These are phyloP conservation scores for Buphagus erythrorhynchus DNA, from an alignment of 2,797 vertebrate genomes.

Conservation along the genomic window DNA sequence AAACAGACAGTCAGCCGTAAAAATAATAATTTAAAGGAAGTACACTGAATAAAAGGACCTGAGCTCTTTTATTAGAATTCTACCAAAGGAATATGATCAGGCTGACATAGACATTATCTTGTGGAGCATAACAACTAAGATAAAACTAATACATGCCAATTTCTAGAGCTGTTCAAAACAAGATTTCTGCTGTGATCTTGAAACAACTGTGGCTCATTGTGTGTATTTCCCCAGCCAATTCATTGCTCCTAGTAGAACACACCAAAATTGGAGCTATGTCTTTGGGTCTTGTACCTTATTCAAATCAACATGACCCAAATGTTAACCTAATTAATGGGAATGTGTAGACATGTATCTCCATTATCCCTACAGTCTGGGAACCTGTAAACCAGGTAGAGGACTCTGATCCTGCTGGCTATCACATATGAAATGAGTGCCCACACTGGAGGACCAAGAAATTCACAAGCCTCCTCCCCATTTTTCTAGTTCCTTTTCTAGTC, in stretches of 20 bases:
- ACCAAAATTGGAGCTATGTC: background rate
- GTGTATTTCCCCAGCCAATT: background rate
- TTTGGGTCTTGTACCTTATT: background rate
- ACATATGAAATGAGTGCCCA: background rate
- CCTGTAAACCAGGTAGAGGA: background rate
- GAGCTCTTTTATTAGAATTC: background rate
- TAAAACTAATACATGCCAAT: background rate
- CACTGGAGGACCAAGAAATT: background rate
- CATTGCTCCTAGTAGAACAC: background rate
- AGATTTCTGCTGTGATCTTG: background rate
- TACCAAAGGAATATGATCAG: background rate
- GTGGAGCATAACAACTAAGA: background rate
- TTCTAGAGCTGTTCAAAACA: background rate
- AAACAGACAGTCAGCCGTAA: background rate
- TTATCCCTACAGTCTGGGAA: fast-evolving
- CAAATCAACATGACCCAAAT: background rate
- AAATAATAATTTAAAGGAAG: background rate
- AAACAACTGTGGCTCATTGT: background rate
- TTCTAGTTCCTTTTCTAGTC: background rate
- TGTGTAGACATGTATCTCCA: background rate
- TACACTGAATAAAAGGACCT: background rate
- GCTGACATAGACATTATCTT: background rate
- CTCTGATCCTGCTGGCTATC: background rate
- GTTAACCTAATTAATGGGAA: background rate
- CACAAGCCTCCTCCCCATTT: background rate